Conservation (phyloP, 23 tunicate species). For the Botrylloides violaceus region DNA sequence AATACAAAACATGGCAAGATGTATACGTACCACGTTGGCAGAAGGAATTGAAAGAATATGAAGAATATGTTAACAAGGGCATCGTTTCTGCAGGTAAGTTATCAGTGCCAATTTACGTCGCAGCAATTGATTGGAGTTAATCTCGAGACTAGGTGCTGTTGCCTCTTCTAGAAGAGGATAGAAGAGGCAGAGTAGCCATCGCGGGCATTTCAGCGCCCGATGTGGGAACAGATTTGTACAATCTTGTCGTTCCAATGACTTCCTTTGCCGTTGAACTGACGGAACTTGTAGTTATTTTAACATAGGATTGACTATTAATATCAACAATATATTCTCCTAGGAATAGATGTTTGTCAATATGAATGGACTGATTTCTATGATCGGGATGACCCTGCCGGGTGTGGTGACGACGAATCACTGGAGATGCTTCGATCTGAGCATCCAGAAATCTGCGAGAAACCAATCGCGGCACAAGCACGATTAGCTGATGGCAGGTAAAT, state of each 20-base stretch:
- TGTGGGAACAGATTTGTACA: too few species aligned
- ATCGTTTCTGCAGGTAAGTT: conserved; percentile 2
- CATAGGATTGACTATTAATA: too few species aligned
- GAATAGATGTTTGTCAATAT: conserved; percentile 18
- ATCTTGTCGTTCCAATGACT: too few species aligned
- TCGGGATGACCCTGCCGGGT: conserved; percentile 54
- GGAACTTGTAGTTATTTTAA: too few species aligned
- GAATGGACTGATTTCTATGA: conserved; percentile 57
- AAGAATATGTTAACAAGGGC: neutral
- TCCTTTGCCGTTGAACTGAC: conserved; percentile 15
- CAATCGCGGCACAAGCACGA: conserved; percentile 55
- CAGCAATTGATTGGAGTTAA: too few species aligned
- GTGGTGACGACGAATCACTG: conserved; percentile 49
- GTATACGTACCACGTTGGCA: conserved; percentile 2
- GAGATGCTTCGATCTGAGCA: conserved; percentile 22
- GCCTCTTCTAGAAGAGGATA: too few species aligned
- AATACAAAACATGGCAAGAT: conserved; percentile 6
- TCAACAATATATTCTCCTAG: too few species aligned
- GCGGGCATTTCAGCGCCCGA: too few species aligned
- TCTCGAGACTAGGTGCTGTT: too few species aligned
- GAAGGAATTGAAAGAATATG: conserved; percentile 12
- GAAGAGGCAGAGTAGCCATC: too few species aligned
- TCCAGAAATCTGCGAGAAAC: conserved; percentile 43
- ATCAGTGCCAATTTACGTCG: too few species aligned
- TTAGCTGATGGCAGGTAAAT: conserved; percentile 46